Evolutionary conservation across 2,888 invertebrate genomes (phyloP), one percentile per base, ranked within the genome.

Genomic region (Tenthredo notha): DNA sequence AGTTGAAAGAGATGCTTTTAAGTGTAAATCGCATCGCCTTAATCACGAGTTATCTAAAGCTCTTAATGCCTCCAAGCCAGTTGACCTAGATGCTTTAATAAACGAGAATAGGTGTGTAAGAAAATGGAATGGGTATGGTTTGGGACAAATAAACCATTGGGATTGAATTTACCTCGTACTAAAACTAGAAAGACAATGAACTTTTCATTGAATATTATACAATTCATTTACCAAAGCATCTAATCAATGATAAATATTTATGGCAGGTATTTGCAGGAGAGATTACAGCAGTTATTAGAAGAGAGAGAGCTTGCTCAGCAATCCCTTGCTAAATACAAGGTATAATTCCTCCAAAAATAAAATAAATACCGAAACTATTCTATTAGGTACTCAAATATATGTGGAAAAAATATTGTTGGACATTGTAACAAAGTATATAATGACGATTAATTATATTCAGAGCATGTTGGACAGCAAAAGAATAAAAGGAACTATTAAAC

Each of bases 1-100:
- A 25, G 96, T 95, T 6, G 97, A 98, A 91, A 94, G 97, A 86
- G 98, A 98, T 92, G 97, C 97, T 37, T 98, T 97, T 91, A 97
- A 97, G 91, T 96, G 95, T 89, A 98, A 98, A 94, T 96, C 97
- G 3, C 97, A 97, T 91, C 94, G 97, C 12, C 94, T 98, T 33
- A 98, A 98, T 92, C 96, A 97, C 88, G 97, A 98, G 91, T 95
- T 98, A 25, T 96, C 96, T 88, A 96, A 96, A 87, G 95, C 97
- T 86, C 93, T 97, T 15, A 94, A 94, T 86, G 94, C 94, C 83
- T 87, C 91, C 47, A 92, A 94, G 90, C 94, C 97, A 50, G 94
- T 98, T 15, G 98, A 98, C 91, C 95, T 98, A 89, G 98, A 98
- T 94, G 96, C 96, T 61, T 94, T 98, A 67, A 94, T 97, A 72